Conservation (phyloP, 2,797 vertebrate genomes). For the Kryptolebias ocellatus region DNA sequence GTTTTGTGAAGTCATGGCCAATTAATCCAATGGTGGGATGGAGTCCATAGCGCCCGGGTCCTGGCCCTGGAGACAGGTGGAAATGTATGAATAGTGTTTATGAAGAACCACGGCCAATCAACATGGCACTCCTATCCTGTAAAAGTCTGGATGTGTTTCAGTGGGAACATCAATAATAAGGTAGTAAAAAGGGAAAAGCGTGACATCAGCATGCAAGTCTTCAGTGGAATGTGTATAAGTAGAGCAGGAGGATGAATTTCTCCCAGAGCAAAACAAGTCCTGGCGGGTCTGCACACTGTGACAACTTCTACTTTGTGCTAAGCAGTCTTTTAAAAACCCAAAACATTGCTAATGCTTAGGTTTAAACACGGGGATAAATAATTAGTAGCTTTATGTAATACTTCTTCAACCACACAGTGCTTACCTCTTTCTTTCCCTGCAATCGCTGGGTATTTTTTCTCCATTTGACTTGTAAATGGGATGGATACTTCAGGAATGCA, state of each 20-base stretch:
- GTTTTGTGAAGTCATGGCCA: slow-evolving; percentile 86
- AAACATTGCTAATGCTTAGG: neutral
- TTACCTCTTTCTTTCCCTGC: slow-evolving; percentile 82
- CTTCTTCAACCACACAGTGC: slow-evolving; percentile 2
- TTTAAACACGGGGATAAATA: neutral
- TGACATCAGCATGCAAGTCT: slow-evolving; percentile 53
- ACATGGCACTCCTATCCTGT: too few relatives aligned
- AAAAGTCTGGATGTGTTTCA: neutral
- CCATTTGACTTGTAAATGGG: slow-evolving; percentile 55
- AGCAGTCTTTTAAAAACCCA: slow-evolving; percentile 11
- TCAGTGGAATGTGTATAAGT: slow-evolving; percentile 17
- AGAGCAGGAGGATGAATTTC: slow-evolving; percentile 44
- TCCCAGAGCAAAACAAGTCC: slow-evolving; percentile 45
- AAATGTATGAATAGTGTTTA: slow-evolving; percentile 1
- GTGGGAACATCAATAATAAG: neutral
- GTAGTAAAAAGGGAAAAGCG: slow-evolving; percentile 20
- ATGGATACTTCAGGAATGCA: slow-evolving; percentile 13
- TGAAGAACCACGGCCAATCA: too few relatives aligned
- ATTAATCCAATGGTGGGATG: slow-evolving; percentile 85
- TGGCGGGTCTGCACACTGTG: slow-evolving; percentile 45
- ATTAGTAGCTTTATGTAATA: neutral
- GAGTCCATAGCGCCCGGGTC: slow-evolving; percentile 83
- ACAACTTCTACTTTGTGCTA: slow-evolving; percentile 17
- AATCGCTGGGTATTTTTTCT: slow-evolving; percentile 74
- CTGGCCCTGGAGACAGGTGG: slow-evolving; percentile 76